Evolutionary conservation across 2,113 vertebrate genomes (phyloP), one percentile per base, ranked within the genome.

Genomic region (Oostethus manadensis): DNA sequence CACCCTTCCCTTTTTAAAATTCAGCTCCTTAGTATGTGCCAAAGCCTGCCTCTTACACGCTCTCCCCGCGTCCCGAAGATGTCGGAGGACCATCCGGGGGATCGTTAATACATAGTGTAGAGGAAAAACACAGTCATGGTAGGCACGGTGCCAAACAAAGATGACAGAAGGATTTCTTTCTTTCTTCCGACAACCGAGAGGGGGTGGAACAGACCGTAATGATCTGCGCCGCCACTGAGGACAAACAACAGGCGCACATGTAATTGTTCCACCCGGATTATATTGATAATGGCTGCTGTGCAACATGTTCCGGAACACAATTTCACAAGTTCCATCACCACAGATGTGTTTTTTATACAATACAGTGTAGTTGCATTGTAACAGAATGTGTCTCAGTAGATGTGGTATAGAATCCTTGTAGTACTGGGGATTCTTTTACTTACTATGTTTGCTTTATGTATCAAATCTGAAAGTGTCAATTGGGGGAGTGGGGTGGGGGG

Each of bases 1-100:
- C 40, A 23, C 33, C 53, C 18, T 62, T 73, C 54, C 66, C 65
- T 69, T 55, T 47, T 61, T 42, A 50, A n/a, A n/a, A 64, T 44
- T 70, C 48, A 51, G 64, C 54, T 54, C 16, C 66, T 76, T 56
- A 62, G 81, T 81, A 79, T 64, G 55, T 48, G 55, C 21, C 14
- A 55, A 47, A 51, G 9, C 44, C 38, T 51, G 15, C 11, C 64
- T 53, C 18, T 21, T 49, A 21, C 9, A 4, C 54, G 48, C 26
- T 33, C 29, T 7, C 48, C 55, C 38, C 43, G 59, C 38, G 62
- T 60, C 62, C 68, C 51, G 43, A 60, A 33, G 50, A 53, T 35
- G 40, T 15, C 55, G n/a, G 61, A 64, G 46, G 22, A 16, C 42
- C 21, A 40, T 57, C 45, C 22, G 14, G 54, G 60, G 47, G 26